A percentile compares a stretch with the other conserved stretches of the same genome.
Conservation (phyloP, 2,797 vertebrate genomes). For the Schizothorax lantsangensis region DNA sequence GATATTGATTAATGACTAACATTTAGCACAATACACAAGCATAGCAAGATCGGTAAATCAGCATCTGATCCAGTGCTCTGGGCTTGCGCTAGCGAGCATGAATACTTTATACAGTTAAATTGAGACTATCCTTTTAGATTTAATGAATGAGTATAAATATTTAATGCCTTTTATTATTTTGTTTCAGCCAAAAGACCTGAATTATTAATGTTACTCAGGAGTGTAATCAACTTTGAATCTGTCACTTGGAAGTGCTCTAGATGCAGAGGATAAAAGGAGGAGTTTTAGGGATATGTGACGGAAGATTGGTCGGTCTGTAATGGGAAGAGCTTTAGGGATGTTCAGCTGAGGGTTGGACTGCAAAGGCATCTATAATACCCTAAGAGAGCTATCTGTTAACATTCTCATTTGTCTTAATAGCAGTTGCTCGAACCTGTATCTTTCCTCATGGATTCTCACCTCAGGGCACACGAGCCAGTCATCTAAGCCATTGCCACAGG, state of each 20-base stretch:
- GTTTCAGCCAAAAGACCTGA: slow-evolving; percentile 22
- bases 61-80: slow-evolving; percentile 11
- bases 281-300: neutral
- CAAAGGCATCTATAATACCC: neutral
- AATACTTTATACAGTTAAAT: slow-evolving; percentile 32
- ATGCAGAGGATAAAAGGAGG: neutral
- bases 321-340: slow-evolving; percentile 1
- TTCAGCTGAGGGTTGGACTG: neutral
- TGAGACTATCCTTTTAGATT: slow-evolving; percentile 37
- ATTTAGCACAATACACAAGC: slow-evolving; percentile 29
- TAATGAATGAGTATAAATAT: slow-evolving; percentile 43
- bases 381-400: neutral
- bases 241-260: slow-evolving; percentile 13
- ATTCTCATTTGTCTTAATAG: neutral
- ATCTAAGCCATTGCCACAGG: neutral
- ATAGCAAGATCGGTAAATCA: slow-evolving; percentile 8
- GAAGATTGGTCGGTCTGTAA: neutral
- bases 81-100: slow-evolving; percentile 21
- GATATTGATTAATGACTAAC: slow-evolving; percentile 28
- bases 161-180: slow-evolving; percentile 44
- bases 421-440: neutral
- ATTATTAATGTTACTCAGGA: slow-evolving; percentile 36
- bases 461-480: neutral
- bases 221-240: slow-evolving; percentile 45
- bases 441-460: neutral